phyloP scores from a whole-genome alignment of 2,797 vertebrate genomes.

The Menidia menidia region DNA sequence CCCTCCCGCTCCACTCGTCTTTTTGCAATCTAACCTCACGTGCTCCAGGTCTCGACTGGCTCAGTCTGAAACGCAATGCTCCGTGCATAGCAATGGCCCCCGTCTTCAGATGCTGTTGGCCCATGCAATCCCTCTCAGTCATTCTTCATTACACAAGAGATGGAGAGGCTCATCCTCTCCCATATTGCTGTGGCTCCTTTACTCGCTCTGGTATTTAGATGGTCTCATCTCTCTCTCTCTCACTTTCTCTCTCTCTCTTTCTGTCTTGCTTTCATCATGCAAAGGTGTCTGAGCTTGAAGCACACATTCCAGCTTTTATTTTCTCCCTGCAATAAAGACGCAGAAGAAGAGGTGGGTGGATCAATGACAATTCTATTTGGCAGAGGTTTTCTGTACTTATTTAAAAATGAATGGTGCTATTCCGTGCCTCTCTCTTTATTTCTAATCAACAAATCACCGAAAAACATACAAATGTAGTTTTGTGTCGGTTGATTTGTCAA shows the following conservation, averaged over 20 bases:
- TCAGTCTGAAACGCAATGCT: slow-evolving; percentile 72
- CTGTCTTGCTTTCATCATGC: slow-evolving; percentile 52
- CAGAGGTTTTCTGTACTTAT: slow-evolving; percentile 27
- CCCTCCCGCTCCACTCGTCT: slow-evolving; percentile 63
- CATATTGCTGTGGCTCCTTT: slow-evolving; percentile 63
- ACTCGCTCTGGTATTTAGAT: slow-evolving; percentile 58
- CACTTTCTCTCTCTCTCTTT: slow-evolving; percentile 14
- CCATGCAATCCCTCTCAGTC: slow-evolving; percentile 80
- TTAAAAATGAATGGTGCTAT: slow-evolving; percentile 11
- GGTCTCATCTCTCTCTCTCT: slow-evolving; percentile 43
- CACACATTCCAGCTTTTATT: slow-evolving; percentile 32
- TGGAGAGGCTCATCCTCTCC: slow-evolving; percentile 76
- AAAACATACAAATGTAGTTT: not conserved
- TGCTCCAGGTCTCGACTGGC: slow-evolving; percentile 74
- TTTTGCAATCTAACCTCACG: slow-evolving; percentile 77
- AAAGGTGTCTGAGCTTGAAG: slow-evolving; percentile 47
- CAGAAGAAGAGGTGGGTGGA: not conserved
- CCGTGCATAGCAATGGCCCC: slow-evolving; percentile 78
- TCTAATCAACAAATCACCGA: slow-evolving; percentile 2
- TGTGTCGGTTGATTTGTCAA: not conserved
- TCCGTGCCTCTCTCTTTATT: not conserved
- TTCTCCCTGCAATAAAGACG: slow-evolving; percentile 37
- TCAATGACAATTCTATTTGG: slow-evolving; percentile 6
- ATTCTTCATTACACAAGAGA: slow-evolving; percentile 82
- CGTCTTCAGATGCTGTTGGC: slow-evolving; percentile 73